These are phyloP conservation scores for Serinus canaria DNA, from an alignment of 2,113 vertebrate species.

Conservation along the genomic window DNA sequence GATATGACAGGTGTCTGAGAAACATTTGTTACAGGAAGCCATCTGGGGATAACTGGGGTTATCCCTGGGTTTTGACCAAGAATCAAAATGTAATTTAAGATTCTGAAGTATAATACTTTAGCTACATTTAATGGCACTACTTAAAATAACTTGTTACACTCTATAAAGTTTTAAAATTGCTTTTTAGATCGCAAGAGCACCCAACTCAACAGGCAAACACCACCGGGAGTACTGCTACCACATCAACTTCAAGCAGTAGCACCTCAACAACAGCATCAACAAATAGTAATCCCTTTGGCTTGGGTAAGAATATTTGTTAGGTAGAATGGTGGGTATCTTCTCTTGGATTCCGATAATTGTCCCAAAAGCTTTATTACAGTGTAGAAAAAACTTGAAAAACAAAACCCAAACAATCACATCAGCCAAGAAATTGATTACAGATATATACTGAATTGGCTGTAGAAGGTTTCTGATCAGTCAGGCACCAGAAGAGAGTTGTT, in stretches of 20 bases:
- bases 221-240: conserved; percentile 63
- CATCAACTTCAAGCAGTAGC: conserved; percentile 71
- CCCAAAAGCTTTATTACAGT: not conserved
- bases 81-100: not conserved
- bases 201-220: conserved; percentile 69
- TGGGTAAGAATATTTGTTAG: conserved; percentile 72
- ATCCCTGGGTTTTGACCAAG: not conserved
- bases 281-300: conserved; percentile 73
- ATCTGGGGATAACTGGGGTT: not conserved
- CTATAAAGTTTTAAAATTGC: not conserved
- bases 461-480: not conserved
- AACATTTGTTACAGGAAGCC: not conserved
- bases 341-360: not conserved
- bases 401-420: not conserved
- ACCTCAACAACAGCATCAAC: conserved; percentile 71
- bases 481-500: not conserved
- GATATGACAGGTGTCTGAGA: not conserved
- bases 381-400: not conserved
- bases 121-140: not conserved
- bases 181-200: conserved; percentile 75
- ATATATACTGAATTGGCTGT: not conserved
- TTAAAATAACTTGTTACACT: not conserved
- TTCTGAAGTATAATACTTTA: not conserved
- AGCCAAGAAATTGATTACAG: not conserved
- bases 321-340: not conserved